Base-by-base conservation (phyloP, 2,113 vertebrate genomes). In the Abramis brama region DNA sequence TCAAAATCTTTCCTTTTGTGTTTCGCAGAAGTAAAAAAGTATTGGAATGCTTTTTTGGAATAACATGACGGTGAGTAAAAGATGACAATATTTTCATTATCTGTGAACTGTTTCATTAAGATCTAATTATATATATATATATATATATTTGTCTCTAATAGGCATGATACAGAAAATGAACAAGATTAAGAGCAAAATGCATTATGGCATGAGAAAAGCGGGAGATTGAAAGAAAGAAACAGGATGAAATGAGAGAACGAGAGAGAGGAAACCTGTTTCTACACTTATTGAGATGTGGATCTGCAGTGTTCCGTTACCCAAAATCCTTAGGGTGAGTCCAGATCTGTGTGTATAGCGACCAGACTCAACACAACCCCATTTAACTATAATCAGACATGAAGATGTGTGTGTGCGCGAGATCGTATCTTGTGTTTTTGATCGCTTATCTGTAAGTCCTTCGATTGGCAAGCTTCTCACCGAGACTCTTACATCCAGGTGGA, bases 261-360 rank as follows among this genome's bases (percentile, higher is more conserved):
- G n/a, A 43, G 55, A 80, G 43, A 90, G 79, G 87, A 90, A 82
- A 84, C 79, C 85, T 87, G 79, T 81, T 88, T 87, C 83, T 83
- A 60, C 27, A 68, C 83, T 85, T 85, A 88, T 55, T 84, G 59
- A 86, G 85, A 85, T 87, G 85, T 25, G 82, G 50, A 77, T 88
- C 86, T 86, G 83, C n/a, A 79, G 60, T 75, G 83, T 88, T 86
- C 68, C 36, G 66, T 83, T 82, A 83, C 50, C 64, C 79, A 86
- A 68, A 73, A 76, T 79, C 80, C 55, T 86, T 59, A 73, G 85
- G 84, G 64, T 84, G 68, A 84, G 52, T 5, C 74, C 59, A 59
- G 66, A 83, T 78, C 57, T 85, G 75, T 86, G 82, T 86, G 85
- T 85, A 55, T 68, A 86, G 81, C 57, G 64, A 86, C 47, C n/a